Percentiles rank a stretch among this genome's conserved stretches.
These are phyloP conservation scores for Eidolon dupreanum DNA, from an alignment of 2,797 vertebrate species.

Conservation along the genomic window DNA sequence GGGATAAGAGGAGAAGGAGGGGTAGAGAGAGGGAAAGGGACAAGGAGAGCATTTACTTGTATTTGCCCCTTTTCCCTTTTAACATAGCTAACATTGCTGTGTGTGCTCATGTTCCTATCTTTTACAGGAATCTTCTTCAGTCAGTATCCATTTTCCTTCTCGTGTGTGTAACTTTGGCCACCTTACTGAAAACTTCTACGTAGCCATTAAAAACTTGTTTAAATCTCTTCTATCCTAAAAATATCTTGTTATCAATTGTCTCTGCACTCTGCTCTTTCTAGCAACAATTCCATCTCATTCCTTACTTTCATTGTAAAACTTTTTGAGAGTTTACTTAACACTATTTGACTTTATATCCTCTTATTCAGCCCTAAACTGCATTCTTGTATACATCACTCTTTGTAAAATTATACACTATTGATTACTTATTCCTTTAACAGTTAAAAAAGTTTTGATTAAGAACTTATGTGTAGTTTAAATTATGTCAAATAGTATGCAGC, in stretches of 20 bases:
- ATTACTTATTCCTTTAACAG: background rate
- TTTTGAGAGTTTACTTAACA: background rate
- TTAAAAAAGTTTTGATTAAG: background rate
- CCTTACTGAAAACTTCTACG: background rate
- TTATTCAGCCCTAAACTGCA: background rate
- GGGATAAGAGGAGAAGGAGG: background rate
- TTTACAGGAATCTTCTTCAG: background rate
- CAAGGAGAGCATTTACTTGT: background rate
- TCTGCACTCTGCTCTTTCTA: background rate
- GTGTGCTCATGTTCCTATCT: background rate
- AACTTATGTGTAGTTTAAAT: background rate
- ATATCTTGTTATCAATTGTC: background rate
- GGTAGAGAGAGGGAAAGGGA: background rate
- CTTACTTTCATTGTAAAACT: background rate
- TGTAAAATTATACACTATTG: background rate
- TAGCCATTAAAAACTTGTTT: background rate
- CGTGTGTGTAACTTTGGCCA: background rate
- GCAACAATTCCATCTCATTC: background rate
- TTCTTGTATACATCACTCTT: background rate
- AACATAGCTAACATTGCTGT: background rate
- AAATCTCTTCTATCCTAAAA: background rate
- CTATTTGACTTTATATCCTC: background rate
- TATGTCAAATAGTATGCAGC: background rate
- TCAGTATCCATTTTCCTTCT: background rate
- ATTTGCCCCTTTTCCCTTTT: background rate